Evolutionary conservation across 2,797 vertebrate species (phyloP).

Genomic region (Sternarchorhynchus goeldii): DNA sequence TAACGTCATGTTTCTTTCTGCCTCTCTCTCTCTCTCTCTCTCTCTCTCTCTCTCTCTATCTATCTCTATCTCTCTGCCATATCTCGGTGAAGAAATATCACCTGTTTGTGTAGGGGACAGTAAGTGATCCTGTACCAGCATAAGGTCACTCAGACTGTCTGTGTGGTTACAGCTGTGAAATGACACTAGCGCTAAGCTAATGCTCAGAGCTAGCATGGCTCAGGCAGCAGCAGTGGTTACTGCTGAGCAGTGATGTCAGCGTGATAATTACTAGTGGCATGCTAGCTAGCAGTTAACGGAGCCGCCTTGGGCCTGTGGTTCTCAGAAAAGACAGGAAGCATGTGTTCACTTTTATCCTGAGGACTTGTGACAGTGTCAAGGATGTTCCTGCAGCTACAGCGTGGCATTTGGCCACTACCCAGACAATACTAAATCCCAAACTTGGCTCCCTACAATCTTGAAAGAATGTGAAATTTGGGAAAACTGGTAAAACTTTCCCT

Average conservation of each 20-base stretch:
- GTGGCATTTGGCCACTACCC: no score
- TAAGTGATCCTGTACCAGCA: slow-evolving; percentile 21
- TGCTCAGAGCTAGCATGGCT: slow-evolving; percentile 8
- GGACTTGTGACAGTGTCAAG: not conserved
- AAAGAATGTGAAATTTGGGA: slow-evolving; percentile 7
- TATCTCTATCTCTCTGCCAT: not conserved
- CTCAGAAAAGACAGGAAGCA: not conserved
- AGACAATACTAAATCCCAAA: not conserved
- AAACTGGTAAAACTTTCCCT: not conserved
- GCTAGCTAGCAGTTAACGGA: not conserved
- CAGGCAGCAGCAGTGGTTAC: slow-evolving; percentile 13
- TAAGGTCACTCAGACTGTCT: slow-evolving; percentile 44
- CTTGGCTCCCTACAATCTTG: not conserved
- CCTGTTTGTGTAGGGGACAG: slow-evolving; percentile 9
- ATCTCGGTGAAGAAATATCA: slow-evolving; percentile 23
- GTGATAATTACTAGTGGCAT: slow-evolving; percentile 23
- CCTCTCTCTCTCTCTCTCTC: slow-evolving; percentile 9
- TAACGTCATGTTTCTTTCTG: slow-evolving; percentile 16
- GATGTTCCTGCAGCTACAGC: not conserved
- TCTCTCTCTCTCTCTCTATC: slow-evolving; percentile 7
- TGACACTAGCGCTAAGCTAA: slow-evolving; percentile 26
- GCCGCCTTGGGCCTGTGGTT: not conserved
- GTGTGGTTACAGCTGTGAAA: slow-evolving; percentile 35
- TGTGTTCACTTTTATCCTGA: not conserved
- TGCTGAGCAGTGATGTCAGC: not conserved